Base-by-base conservation (phyloP, 1,140 invertebrate species). In the Adelges cooleyi region DNA sequence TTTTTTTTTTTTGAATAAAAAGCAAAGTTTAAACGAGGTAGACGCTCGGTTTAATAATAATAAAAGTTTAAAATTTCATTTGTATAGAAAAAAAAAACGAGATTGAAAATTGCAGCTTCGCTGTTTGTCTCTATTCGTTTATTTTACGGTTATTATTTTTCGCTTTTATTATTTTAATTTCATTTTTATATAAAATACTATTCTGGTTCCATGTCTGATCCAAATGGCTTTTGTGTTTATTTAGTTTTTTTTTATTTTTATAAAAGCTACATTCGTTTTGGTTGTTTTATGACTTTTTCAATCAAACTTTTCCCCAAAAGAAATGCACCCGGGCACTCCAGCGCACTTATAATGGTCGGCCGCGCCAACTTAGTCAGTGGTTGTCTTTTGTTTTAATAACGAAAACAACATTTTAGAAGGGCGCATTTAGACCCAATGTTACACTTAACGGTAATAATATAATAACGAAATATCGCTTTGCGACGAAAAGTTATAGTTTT, bases 201-300 rank as follows among this genome's bases (percentile, higher is more conserved):
- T 46, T 2, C 10, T 25, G 3, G 13, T 13, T 18, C 17, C 42
- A 48, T 20, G 54, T 18, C 40, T 59, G 56, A 20, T 33, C 17
- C 1, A 46, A 59, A 46, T 29, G 23, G 25, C 18, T 48, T 56
- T 42, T 13, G n/a, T 33, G 27, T 62, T 62, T 59, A 44, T 48
- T 62, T 62, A 44, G 38, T 18, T 27, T 62, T 48, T 22, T 8
- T 5, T 33, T 48, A 25, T 10, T 44, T 44, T 33, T 25, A 56
- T 42, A 15, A 17, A 48, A 48, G 42, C 18, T 29, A 10, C 17
- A 48, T 46, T 46, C 15, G 23, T 15, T 18, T n/a, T 23, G 15
- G 54, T 59, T 59, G 10, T 62, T 59, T 48, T 62, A 62, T 62
- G 42, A 48, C 56, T 48, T 48, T 62, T 62, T 62, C 56, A 62